Percentiles rank a stretch among this genome's conserved stretches.
phyloP scores from a whole-genome alignment of 1,140 invertebrate species.

The Macrotrachela quadricornifera region DNA sequence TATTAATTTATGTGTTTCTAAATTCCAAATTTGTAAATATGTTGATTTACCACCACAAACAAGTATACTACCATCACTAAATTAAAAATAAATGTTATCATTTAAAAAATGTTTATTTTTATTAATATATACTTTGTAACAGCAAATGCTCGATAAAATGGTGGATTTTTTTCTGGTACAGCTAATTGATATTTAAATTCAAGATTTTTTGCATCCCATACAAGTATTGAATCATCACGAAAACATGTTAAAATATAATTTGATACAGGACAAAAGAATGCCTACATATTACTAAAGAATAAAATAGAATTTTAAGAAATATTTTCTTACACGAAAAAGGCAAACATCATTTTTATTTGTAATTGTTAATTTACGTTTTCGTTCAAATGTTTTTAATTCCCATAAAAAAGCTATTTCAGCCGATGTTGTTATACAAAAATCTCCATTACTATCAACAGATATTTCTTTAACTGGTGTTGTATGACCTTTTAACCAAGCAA shows the following conservation, averaged over 20 bases:
- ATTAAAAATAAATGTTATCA: too few species aligned
- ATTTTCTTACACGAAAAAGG: too few species aligned
- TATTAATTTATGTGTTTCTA: conserved; percentile 20
- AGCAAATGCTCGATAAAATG: too few species aligned
- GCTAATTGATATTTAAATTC: conserved; percentile 14
- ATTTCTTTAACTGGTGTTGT: conserved; percentile 23
- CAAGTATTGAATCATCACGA: conserved; percentile 28
- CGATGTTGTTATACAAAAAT: conserved; percentile 24
- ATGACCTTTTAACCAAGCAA: conserved; percentile 29
- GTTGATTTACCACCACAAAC: conserved; percentile 23
- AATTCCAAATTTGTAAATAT: conserved; percentile 24
- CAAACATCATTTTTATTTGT: conserved; percentile 1
- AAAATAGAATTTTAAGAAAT: too few species aligned
- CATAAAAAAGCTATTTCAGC: conserved; percentile 24
- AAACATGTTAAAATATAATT: conserved; percentile 30
- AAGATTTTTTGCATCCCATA: conserved; percentile 25
- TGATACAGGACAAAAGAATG: conserved; percentile 14
- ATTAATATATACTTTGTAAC: too few species aligned
- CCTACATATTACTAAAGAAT: too few species aligned
- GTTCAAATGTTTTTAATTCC: conserved; percentile 28
- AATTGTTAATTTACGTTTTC: conserved; percentile 26
- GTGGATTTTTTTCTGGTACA: too few species aligned
- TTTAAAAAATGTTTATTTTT: too few species aligned
- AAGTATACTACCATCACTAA: conserved; percentile 20
- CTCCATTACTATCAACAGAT: conserved; percentile 20